phyloP scores from a whole-genome alignment of 2,113 vertebrate species.

The Empidonax traillii region DNA sequence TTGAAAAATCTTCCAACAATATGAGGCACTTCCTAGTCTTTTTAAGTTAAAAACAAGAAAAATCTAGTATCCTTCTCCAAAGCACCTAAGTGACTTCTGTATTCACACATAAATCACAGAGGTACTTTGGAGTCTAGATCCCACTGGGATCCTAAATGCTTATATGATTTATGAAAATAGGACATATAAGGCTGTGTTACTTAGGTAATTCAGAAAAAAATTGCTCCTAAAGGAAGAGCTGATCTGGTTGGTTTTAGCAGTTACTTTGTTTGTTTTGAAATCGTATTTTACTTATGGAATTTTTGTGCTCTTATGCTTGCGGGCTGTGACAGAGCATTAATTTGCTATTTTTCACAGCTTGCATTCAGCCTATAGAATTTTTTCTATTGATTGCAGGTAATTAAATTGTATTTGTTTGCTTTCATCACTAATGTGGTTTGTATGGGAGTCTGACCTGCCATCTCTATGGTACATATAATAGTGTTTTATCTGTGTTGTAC shows the following conservation, averaged over 20 bases:
- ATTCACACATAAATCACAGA: not conserved
- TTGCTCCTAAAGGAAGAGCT: not conserved
- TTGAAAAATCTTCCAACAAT: not conserved
- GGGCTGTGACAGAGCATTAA: slow-evolving; percentile 52
- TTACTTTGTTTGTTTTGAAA: slow-evolving; percentile 29
- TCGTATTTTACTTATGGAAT: slow-evolving; percentile 43
- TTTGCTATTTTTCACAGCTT: slow-evolving; percentile 59
- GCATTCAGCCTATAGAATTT: slow-evolving; percentile 50
- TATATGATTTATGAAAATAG: slow-evolving; percentile 57
- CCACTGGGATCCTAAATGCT: slow-evolving; percentile 23
- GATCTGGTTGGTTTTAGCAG: slow-evolving; percentile 15
- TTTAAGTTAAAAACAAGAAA: not conserved
- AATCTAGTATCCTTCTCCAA: not conserved
- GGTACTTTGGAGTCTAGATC: slow-evolving; percentile 3
- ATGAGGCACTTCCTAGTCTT: not conserved
- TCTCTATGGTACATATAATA: not conserved
- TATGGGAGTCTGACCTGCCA: not conserved
- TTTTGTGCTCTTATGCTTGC: slow-evolving; percentile 23
- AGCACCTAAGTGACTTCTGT: not conserved
- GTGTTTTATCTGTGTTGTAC: not conserved
- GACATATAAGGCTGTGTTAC: not conserved
- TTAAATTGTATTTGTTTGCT: slow-evolving; percentile 63
- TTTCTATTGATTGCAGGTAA: slow-evolving; percentile 67
- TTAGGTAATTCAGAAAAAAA: slow-evolving; percentile 29
- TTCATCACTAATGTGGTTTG: slow-evolving; percentile 4